Percentiles rank a stretch among this genome's conserved stretches.
These are phyloP conservation scores for Oxyruncus cristatus DNA, from an alignment of 2,113 vertebrate genomes.

Conservation along the genomic window DNA sequence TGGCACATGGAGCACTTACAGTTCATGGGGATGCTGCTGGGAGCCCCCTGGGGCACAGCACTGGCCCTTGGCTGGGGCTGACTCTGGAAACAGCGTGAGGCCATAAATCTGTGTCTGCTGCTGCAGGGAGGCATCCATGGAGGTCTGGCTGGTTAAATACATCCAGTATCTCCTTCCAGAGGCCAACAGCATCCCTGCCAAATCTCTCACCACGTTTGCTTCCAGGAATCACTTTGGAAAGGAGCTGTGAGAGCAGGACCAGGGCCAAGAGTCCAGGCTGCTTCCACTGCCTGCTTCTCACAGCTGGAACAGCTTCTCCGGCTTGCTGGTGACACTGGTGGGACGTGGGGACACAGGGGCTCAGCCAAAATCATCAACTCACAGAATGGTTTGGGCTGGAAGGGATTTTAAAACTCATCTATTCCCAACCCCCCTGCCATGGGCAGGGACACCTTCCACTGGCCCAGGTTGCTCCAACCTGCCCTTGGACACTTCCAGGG, in stretches of 20 bases:
- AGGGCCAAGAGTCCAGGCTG: neutral
- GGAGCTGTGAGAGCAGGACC: neutral
- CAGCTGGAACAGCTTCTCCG: neutral
- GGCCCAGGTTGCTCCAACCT: neutral
- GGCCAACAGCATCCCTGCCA: neutral
- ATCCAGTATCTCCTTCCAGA: neutral
- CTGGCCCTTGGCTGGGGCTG: neutral
- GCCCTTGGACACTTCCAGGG: neutral
- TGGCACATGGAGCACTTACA: neutral
- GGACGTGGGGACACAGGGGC: accelerated
- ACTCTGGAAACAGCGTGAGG: accelerated
- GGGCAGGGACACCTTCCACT: neutral
- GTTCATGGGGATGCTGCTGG: accelerated
- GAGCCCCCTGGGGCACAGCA: neutral
- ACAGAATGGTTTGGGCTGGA: neutral
- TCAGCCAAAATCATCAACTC: neutral
- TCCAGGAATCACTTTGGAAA: neutral
- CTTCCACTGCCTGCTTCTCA: neutral
- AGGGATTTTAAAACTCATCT: accelerated
- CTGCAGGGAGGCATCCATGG: accelerated
- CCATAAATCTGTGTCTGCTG: neutral
- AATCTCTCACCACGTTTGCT: accelerated
- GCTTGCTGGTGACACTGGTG: neutral
- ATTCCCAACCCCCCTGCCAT: neutral
- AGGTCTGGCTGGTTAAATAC: neutral